These are phyloP conservation scores for Biston stratarius DNA, from an alignment of 2,888 invertebrate genomes.

Conservation along the genomic window DNA sequence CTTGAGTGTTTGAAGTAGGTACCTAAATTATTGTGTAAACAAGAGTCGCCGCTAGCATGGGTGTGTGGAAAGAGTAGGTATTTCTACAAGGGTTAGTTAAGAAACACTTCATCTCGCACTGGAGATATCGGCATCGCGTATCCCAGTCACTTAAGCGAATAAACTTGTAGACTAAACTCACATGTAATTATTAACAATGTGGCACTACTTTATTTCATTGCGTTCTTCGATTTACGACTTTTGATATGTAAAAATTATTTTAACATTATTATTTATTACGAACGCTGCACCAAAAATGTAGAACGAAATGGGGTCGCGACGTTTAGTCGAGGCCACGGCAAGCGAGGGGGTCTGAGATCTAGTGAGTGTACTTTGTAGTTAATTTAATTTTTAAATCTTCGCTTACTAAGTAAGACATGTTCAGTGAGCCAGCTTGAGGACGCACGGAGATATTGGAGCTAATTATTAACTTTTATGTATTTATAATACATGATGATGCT, in stretches of 20 bases:
- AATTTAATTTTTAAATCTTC: constrained; percentile 77
- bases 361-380: constrained; percentile 63
- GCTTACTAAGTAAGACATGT: constrained; percentile 82
- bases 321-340: constrained; percentile 30
- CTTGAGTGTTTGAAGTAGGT: constrained; percentile 53
- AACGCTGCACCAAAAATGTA: constrained; percentile 66
- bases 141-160: constrained; percentile 18
- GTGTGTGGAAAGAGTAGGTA: constrained; percentile 26
- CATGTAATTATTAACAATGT: constrained; percentile 35
- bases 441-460: constrained; percentile 76
- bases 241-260: constrained; percentile 60
- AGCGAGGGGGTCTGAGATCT: constrained; percentile 47
- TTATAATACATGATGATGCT: constrained; percentile 82
- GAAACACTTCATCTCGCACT: constrained; percentile 17
- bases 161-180: constrained; percentile 28
- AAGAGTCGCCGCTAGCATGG: constrained; percentile 37
- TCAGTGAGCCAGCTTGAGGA: constrained; percentile 76
- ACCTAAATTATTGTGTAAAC: constrained; percentile 46
- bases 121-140: background rate
- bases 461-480: constrained; percentile 82
- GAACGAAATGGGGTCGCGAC: constrained; percentile 49
- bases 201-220: constrained; percentile 41
- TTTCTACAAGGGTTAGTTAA: constrained; percentile 31
- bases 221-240: constrained; percentile 49
- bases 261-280: constrained; percentile 70